A percentile compares a stretch with the other conserved stretches of the same genome.
These are phyloP conservation scores for Riptortus pedestris DNA, from an alignment of 1,140 invertebrate species.

Conservation along the genomic window DNA sequence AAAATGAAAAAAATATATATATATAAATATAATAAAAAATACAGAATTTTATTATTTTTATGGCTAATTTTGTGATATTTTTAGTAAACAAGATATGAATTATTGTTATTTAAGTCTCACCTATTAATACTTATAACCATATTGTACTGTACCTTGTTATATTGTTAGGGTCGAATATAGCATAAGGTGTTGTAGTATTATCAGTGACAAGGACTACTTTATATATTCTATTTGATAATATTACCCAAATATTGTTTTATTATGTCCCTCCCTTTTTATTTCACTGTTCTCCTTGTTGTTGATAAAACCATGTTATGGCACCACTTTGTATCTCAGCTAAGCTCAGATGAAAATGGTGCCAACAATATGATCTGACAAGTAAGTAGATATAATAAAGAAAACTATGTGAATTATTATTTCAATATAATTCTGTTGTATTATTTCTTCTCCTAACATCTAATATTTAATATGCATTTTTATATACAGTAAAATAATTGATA, in stretches of 20 bases:
- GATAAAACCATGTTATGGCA: constrained; percentile 26
- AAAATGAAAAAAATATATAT: neutral
- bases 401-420: constrained; percentile 31
- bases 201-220: constrained; percentile 33
- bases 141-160: constrained; percentile 35
- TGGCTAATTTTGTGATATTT: constrained; percentile 35
- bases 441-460: too few relatives aligned
- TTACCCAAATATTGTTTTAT: constrained; percentile 22
- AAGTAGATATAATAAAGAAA: constrained; percentile 30
- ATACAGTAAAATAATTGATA: too few relatives aligned
- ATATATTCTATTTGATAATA: constrained; percentile 29
- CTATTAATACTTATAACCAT: constrained; percentile 33
- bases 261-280: constrained; percentile 26
- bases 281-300: constrained; percentile 32
- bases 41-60: constrained; percentile 30
- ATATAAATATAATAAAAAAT: constrained; percentile 2
- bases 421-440: constrained; percentile 12
- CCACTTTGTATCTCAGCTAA: constrained; percentile 3
- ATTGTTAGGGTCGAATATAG: constrained; percentile 34
- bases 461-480: too few relatives aligned
- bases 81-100: constrained; percentile 34
- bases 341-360: constrained; percentile 16
- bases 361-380: constrained; percentile 28
- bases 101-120: constrained; percentile 35
- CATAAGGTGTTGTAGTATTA: constrained; percentile 30